Evolutionary conservation across 2,888 invertebrate species (phyloP).

Genomic region (Syritta pipiens): DNA sequence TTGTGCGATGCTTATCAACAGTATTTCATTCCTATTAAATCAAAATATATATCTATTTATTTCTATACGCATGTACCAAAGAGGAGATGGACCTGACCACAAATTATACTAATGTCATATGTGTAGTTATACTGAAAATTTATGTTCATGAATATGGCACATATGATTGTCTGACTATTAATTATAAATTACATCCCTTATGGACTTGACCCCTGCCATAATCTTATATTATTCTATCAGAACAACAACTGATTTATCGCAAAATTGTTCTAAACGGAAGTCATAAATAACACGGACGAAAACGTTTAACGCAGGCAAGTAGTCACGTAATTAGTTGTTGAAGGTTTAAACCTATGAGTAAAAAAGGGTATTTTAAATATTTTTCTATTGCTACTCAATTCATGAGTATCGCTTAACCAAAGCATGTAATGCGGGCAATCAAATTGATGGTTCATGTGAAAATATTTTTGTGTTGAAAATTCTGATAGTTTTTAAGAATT

Average conservation of each 20-base stretch:
- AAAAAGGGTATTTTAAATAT: neutral
- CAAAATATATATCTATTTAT: neutral
- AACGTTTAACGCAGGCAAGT: slow-evolving; percentile 14
- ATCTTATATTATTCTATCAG: slow-evolving; percentile 40
- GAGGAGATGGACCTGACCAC: slow-evolving; percentile 60
- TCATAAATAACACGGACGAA: slow-evolving; percentile 53
- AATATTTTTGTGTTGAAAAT: too few relatives aligned
- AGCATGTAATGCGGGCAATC: too few relatives aligned
- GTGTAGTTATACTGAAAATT: slow-evolving; percentile 68
- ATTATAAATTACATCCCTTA: slow-evolving; percentile 69
- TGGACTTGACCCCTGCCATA: slow-evolving; percentile 53
- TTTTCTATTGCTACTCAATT: neutral
- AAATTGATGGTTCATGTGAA: too few relatives aligned
- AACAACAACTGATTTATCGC: slow-evolving; percentile 47
- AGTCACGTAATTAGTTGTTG: too few relatives aligned
- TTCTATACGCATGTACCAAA: slow-evolving; percentile 14
- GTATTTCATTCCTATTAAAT: neutral
- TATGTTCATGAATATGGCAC: slow-evolving; percentile 71
- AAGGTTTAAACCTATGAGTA: neutral
- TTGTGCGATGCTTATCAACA: slow-evolving; percentile 4
- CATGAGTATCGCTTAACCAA: too few relatives aligned
- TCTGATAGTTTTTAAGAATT: too few relatives aligned
- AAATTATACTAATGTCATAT: slow-evolving; percentile 71
- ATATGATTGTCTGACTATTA: slow-evolving; percentile 71
- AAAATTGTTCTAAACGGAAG: slow-evolving; percentile 50